Percentiles rank a stretch among this genome's conserved stretches.
Conservation (phyloP, 1,140 invertebrate genomes). For the Coelopa frigida region DNA sequence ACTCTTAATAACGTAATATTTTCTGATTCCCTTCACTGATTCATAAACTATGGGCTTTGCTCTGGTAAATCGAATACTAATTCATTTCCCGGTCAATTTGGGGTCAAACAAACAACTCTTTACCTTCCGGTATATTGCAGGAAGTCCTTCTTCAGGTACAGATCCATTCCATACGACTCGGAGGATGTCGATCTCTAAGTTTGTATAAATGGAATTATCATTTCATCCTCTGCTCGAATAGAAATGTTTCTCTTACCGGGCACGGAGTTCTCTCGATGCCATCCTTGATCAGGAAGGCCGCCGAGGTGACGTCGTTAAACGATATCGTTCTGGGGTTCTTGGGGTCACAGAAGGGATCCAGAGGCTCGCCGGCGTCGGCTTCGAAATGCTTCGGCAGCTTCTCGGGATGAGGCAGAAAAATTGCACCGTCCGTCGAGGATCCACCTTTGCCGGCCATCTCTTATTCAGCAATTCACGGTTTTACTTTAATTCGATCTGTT, state of each 20-base stretch:
- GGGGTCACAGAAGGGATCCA: slow-evolving; percentile 58
- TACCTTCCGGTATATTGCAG: slow-evolving; percentile 86
- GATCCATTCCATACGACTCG: slow-evolving; percentile 66
- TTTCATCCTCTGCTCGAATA: neutral
- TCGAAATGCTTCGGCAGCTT: slow-evolving; percentile 2
- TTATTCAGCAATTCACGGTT: too few species aligned
- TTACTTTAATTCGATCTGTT: too few species aligned
- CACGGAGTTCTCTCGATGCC: slow-evolving; percentile 80
- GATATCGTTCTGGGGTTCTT: slow-evolving; percentile 63
- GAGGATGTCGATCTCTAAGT: slow-evolving; percentile 72
- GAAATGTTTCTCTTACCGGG: slow-evolving; percentile 53
- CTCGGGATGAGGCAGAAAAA: neutral
- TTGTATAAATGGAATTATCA: slow-evolving; percentile 13
- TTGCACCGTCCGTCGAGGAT: too few species aligned
- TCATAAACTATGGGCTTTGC: too few species aligned
- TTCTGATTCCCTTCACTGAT: too few species aligned
- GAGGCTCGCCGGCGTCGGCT: slow-evolving; percentile 21
- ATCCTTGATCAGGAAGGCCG: slow-evolving; percentile 78
- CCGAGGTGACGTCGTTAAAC: slow-evolving; percentile 85
- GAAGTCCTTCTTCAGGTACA: slow-evolving; percentile 91
- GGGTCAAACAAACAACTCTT: slow-evolving; percentile 14
- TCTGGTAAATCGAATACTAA: too few species aligned
- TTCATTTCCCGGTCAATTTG: too few species aligned
- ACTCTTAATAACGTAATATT: too few species aligned
- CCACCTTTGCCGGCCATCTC: too few species aligned